Conservation (phyloP, 2,113 vertebrate genomes). For the Chaetops frenatus region DNA sequence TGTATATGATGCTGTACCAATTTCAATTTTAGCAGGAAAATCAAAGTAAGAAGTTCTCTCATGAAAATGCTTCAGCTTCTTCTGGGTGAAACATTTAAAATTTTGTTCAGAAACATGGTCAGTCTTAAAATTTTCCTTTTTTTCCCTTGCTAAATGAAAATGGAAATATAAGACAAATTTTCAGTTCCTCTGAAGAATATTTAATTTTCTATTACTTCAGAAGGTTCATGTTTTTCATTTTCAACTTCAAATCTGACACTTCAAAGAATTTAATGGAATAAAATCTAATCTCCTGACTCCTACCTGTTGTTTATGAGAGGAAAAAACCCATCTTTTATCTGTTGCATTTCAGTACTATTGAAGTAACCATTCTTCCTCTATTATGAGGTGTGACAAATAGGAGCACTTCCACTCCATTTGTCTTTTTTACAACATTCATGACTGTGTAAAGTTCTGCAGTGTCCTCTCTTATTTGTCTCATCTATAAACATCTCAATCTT, state of each 20-base stretch:
- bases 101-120: neutral
- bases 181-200: neutral
- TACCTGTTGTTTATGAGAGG: neutral
- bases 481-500: constrained; percentile 28
- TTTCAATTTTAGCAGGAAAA: neutral
- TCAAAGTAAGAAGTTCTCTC: neutral
- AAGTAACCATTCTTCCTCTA: neutral
- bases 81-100: neutral
- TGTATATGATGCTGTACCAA: neutral
- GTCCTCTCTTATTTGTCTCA: constrained; percentile 20
- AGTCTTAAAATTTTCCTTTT: neutral
- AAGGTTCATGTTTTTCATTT: neutral
- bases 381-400: neutral
- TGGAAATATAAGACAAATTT: neutral
- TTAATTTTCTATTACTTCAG: neutral
- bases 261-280: neutral
- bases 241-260: neutral
- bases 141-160: neutral
- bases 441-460: neutral
- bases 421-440: neutral
- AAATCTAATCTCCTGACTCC: neutral
- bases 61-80: neutral
- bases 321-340: neutral
- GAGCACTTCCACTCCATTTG: neutral
- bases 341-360: neutral